Conservation (phyloP, 1,140 invertebrate species). For the Euura lappo region DNA sequence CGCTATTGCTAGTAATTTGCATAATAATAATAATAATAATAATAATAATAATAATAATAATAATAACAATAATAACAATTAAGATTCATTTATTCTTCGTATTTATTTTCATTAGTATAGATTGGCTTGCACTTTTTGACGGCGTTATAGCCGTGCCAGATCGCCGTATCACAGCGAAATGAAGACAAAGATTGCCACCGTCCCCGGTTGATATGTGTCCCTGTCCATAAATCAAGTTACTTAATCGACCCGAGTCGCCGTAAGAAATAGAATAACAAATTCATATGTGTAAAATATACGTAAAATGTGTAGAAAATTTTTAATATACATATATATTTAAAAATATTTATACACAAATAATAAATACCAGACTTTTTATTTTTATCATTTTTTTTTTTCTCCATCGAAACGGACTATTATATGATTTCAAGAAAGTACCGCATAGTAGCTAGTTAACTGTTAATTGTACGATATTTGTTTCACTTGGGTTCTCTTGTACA, state of each 20-base stretch:
- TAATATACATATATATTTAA: constrained; percentile 8
- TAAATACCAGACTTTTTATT: constrained; percentile 11
- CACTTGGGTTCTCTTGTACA: not conserved
- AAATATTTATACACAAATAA: constrained; percentile 14
- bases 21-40: no score
- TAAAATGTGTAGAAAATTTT: constrained; percentile 45
- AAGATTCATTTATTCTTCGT: constrained; percentile 38
- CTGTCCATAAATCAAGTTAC: constrained; percentile 42
- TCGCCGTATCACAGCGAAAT: no score
- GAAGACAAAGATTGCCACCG: not conserved
- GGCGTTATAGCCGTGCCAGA: constrained; percentile 36
- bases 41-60: no score
- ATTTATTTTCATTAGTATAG: constrained; percentile 51
- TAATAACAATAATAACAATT: not conserved
- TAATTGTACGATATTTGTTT: not conserved
- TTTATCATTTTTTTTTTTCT: not conserved
- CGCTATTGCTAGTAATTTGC: not conserved
- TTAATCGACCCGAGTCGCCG: constrained; percentile 48
- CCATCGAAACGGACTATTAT: not conserved
- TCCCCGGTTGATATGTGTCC: constrained; percentile 25
- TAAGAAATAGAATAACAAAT: constrained; percentile 48
- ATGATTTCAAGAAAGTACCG: not conserved
- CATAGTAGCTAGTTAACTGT: not conserved
- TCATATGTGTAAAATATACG: constrained; percentile 53
- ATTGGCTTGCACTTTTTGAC: constrained; percentile 58